Percentiles rank a stretch among this genome's conserved stretches.
These are phyloP conservation scores for Arizona elegans DNA, from an alignment of 2,113 vertebrate species.

Conservation along the genomic window DNA sequence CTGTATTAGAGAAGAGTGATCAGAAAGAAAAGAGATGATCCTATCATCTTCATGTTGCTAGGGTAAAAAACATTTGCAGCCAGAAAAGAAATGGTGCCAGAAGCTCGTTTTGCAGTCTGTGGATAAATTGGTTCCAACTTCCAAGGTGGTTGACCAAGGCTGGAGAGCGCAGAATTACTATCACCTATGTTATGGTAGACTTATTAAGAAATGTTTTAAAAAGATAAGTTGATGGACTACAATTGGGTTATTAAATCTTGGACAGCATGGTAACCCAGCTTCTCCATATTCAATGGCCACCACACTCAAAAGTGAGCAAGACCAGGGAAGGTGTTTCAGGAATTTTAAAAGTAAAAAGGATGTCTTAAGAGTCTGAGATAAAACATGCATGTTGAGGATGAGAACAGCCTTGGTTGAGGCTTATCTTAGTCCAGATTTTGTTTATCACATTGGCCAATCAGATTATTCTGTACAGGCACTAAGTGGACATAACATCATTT, in stretches of 20 bases:
- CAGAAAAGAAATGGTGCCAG: slow-evolving; percentile 2
- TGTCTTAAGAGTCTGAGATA: background rate
- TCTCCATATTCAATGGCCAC: background rate
- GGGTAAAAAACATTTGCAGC: slow-evolving; percentile 44
- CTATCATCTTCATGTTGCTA: slow-evolving; percentile 28
- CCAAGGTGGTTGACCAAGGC: slow-evolving; percentile 17
- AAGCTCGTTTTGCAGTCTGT: slow-evolving; percentile 19
- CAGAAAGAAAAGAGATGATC: slow-evolving; percentile 34
- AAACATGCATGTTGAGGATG: background rate
- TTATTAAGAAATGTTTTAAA: background rate
- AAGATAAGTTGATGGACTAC: background rate
- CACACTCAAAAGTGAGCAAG: background rate
- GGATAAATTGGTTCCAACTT: slow-evolving; percentile 8
- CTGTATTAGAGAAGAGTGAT: slow-evolving; percentile 56
- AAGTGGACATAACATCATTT: background rate
- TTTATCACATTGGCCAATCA: background rate
- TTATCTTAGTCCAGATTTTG: background rate
- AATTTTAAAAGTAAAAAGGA: background rate
- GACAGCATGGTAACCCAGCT: background rate
- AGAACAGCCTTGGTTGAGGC: background rate
- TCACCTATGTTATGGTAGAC: background rate
- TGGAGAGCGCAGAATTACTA: background rate
- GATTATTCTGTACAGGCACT: background rate
- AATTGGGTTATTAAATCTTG: background rate
- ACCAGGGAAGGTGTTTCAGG: background rate